Conservation (phyloP, 2,797 vertebrate genomes). For the Enteromius mattozi region DNA sequence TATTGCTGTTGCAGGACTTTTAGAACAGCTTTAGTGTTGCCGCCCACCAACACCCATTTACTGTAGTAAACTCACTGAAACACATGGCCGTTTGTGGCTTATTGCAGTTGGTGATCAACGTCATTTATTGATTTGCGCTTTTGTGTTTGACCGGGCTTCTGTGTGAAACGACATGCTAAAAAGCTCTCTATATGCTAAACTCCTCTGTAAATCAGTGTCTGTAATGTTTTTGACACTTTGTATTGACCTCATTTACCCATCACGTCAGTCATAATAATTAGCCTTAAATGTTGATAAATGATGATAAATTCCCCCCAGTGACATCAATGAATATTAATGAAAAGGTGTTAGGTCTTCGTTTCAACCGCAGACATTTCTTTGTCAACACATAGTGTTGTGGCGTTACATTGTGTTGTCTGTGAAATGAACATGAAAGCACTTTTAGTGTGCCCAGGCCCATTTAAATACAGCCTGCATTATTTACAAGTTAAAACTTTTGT, state of each 20-base stretch:
- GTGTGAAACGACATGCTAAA: slow-evolving; percentile 50
- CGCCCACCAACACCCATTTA: not conserved
- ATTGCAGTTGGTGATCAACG: slow-evolving; percentile 39
- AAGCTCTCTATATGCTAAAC: slow-evolving; percentile 65
- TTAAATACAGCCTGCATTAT: slow-evolving; percentile 23
- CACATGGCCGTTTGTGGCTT: slow-evolving; percentile 16
- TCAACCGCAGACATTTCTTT: slow-evolving; percentile 19
- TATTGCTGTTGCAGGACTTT: slow-evolving; percentile 1
- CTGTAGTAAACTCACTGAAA: slow-evolving; percentile 4
- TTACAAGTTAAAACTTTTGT: slow-evolving; percentile 35
- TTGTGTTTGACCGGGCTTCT: slow-evolving; percentile 8
- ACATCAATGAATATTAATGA: slow-evolving; percentile 63
- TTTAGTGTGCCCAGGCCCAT: not conserved
- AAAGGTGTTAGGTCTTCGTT: slow-evolving; percentile 55
- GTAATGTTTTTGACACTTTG: slow-evolving; percentile 64
- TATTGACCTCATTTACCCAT: slow-evolving; percentile 68
- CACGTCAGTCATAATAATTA: slow-evolving; percentile 69
- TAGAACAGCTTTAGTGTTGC: not conserved
- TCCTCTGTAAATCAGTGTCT: slow-evolving; percentile 50
- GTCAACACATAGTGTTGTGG: not conserved
- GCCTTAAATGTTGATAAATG: slow-evolving; percentile 71
- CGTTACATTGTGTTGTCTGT: not conserved
- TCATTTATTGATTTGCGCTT: slow-evolving; percentile 38
- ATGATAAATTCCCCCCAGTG: slow-evolving; percentile 62
- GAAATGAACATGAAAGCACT: not conserved